Conservation (phyloP, 2,797 vertebrate species). For the Dipus sagitta region DNA sequence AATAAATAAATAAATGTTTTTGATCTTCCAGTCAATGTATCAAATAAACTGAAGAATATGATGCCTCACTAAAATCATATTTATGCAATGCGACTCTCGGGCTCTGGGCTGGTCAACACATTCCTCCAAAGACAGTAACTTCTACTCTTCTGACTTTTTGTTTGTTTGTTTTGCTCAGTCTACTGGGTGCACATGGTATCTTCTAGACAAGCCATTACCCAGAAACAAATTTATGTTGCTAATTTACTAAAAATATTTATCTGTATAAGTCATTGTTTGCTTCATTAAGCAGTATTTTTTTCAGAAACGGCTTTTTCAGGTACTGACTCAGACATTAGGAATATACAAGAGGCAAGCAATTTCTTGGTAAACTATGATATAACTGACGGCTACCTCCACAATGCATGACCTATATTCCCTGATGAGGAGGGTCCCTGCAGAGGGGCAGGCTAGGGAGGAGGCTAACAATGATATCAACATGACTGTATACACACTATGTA, state of each 20-base stretch:
- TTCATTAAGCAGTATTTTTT: neutral
- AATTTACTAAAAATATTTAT: neutral
- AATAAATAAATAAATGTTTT: neutral
- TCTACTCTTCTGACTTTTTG: neutral
- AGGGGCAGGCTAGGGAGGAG: too few relatives aligned
- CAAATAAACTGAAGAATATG: neutral
- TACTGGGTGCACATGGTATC: neutral
- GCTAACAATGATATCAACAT: too few relatives aligned
- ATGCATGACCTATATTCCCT: too few relatives aligned
- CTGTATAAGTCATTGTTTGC: neutral
- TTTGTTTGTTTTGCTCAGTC: neutral
- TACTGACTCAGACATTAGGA: neutral
- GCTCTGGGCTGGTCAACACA: neutral
- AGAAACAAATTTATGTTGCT: neutral
- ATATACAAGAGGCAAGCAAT: neutral
- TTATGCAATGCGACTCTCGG: neutral
- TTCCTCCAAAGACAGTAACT: neutral
- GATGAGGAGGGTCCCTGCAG: too few relatives aligned
- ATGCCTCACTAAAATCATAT: neutral
- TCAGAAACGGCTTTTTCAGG: neutral
- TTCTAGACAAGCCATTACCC: neutral
- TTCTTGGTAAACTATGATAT: neutral
- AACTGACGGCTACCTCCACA: too few relatives aligned
- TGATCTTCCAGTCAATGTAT: neutral
- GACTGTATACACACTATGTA: too few relatives aligned